Base-by-base conservation (phyloP, 2,113 vertebrate genomes). In the Glareola pratincola region DNA sequence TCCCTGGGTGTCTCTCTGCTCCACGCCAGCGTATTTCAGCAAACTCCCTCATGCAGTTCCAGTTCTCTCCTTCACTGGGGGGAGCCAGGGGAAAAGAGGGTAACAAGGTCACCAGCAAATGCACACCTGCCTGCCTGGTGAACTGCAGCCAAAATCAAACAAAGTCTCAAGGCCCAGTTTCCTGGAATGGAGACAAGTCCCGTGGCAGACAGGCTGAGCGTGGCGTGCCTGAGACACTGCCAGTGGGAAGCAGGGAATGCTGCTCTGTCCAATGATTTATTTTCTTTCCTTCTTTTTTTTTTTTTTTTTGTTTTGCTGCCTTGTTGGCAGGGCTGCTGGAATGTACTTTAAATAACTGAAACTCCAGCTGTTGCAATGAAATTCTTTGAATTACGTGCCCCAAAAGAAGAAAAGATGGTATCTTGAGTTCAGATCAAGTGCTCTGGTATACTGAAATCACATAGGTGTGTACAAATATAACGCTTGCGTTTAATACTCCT, bases 281-380 rank as follows among this genome's bases (percentile, higher is more conserved):
- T 96, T 95, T 77, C 88, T 88, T 95, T 92, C 74, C 18, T 90
- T 21, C 20, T 20, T 47, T 21, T 15, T 77, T 85, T 88, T 95
- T 94, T 74, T 20, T 90, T 94, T 94, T 84, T 89, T 75, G 14
- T 91, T 91, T 73, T 87, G 53, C 91, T 95, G 90, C 72, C 78
- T 93, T 94, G 39, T 94, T 96, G 96, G 94, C 95, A 84, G 51
- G 9, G 24, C 75, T 56, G 69, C 57, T 91, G 94, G 96, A 95
- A 94, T 94, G 95, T 94, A 66, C 27, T 91, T 96, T 80, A 88
- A 95, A 81, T 97, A 97, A 94, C 92, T 90, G 92, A 97, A 98
- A 96, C 87, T 79, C 82, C 91, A 96, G 90, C 76, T 88, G 54
- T 84, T 94, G 78, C 69, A 74, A 54, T 93, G 67, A 88, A 93